Evolutionary conservation across 2,113 vertebrate species (phyloP), one percentile per base, ranked within the genome.

Genomic region (Hydrolagus affinis): DNA sequence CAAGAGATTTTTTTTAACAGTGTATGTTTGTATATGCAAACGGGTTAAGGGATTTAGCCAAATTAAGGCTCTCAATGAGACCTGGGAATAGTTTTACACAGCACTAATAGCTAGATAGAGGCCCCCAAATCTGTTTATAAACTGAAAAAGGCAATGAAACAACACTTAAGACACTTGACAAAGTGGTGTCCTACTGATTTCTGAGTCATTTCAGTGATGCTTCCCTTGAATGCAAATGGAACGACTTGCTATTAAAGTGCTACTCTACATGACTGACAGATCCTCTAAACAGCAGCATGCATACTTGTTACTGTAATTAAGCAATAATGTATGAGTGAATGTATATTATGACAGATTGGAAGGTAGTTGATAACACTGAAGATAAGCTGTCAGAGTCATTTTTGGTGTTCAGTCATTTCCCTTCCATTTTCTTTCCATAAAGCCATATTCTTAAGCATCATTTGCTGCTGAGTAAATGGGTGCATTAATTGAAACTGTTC

Each of bases 321-420:
- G 91, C 90, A 93, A 92, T 94, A 94, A 93, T 92, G 90, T 94
- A 93, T 92, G 93, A 94, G 90, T 90, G 91, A 93, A 91, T 93
- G 90, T 93, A 91, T 93, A 92, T 93, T 92, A 90, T 94, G 92
- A 94, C 91, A 93, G 93, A 94, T 95, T 94, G 91, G 91, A 91
- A 92, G 90, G 89, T 90, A 89, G 91, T 89, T 95, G 94, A 95
- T 94, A 94, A 94, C 93, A 94, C 91, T 91, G 92, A 94, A 89
- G 92, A 92, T 94, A 94, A 94, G 86, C 88, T 93, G 92, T 93
- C 94, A 92, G 93, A 89, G 90, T 94, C 93, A 94, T 95, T 94
- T 94, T 94, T 92, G 93, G 92, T 94, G 94, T 95, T 93, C 94
- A 94, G 94, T 95, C 88, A 94, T 94, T 95, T 93, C 92, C 93